Conservation (phyloP, 1,140 invertebrate species). For the Hydropsyche tenuis region DNA sequence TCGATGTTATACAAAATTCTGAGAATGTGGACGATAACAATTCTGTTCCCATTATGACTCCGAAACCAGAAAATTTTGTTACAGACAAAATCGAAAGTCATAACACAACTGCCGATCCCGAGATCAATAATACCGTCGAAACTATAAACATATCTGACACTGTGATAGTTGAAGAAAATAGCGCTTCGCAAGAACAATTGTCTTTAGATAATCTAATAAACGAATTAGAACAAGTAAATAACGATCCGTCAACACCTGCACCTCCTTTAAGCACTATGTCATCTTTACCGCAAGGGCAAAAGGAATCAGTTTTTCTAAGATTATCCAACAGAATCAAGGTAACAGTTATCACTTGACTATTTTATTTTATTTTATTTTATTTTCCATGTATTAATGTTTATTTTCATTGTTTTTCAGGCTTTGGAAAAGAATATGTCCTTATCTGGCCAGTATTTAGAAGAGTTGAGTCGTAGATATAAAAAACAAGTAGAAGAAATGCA, state of each 20-base stretch:
- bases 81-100: neutral
- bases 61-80: neutral
- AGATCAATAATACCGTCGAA: slow-evolving; percentile 47
- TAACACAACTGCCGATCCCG: neutral
- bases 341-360: slow-evolving; percentile 44
- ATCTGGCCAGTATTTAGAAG: slow-evolving; percentile 93
- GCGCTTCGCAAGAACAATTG: slow-evolving; percentile 53
- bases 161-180: slow-evolving; percentile 54
- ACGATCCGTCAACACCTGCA: slow-evolving; percentile 53
- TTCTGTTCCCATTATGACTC: neutral
- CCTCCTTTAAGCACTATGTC: slow-evolving; percentile 50
- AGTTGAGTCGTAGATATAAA: slow-evolving; percentile 91
- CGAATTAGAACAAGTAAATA: slow-evolving; percentile 60
- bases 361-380: neutral
- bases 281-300: slow-evolving; percentile 66
- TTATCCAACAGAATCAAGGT: slow-evolving; percentile 95
- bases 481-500: slow-evolving; percentile 97
- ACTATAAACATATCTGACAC: slow-evolving; percentile 53
- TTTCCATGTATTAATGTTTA: slow-evolving; percentile 29
- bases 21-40: neutral
- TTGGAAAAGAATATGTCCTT: slow-evolving; percentile 96
- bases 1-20: slow-evolving; percentile 47
- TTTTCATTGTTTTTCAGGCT: slow-evolving; percentile 69
- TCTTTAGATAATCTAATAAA: slow-evolving; percentile 56
- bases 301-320: slow-evolving; percentile 94